A percentile compares a stretch with the other conserved stretches of the same genome.
Evolutionary conservation across 2,113 vertebrate species (phyloP).

Genomic region (Anthoscopus minutus): DNA sequence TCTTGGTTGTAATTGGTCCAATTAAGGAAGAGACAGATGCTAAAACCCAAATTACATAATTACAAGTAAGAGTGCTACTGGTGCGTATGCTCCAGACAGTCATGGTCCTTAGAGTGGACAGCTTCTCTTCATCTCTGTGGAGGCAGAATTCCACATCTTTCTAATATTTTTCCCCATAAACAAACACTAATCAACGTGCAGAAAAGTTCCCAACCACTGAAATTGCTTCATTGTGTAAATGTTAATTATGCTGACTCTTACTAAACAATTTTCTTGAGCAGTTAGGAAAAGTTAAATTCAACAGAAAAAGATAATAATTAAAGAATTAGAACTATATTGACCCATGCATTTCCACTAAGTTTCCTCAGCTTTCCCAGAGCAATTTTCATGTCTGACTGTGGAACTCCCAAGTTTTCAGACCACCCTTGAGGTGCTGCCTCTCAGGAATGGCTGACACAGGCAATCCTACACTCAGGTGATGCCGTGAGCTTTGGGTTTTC

Average conservation of each 20-base stretch:
- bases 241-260: not conserved
- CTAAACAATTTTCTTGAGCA: not conserved
- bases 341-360: not conserved
- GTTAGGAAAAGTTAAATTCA: not conserved
- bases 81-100: not conserved
- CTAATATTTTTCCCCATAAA: not conserved
- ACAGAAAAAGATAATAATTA: not conserved
- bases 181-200: not conserved
- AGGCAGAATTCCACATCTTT: not conserved
- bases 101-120: not conserved
- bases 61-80: not conserved
- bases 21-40: slow-evolving; percentile 23
- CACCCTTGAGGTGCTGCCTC: not conserved
- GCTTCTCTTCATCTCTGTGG: not conserved
- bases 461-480: not conserved
- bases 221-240: not conserved
- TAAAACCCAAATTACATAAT: slow-evolving; percentile 3
- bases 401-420: not conserved
- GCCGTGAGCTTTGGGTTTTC: too few relatives aligned
- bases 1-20: not conserved
- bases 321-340: not conserved
- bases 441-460: not conserved
- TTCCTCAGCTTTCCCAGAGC: not conserved
- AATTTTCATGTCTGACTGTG: not conserved
- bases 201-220: not conserved